phyloP scores from a whole-genome alignment of 2,797 vertebrate genomes.

The Molossus molossus region DNA sequence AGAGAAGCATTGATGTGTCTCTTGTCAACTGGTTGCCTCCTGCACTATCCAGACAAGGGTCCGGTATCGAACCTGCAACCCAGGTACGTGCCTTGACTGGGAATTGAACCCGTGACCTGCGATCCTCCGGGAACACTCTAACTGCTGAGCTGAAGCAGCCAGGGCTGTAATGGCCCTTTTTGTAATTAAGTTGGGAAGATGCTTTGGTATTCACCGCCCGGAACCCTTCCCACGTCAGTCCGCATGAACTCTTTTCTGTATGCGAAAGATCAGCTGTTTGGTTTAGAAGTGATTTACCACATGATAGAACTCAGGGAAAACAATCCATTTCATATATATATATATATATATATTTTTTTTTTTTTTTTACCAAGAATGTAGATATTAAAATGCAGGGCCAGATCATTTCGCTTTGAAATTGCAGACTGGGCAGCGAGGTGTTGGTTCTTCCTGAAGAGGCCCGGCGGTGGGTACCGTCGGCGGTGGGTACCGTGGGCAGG shows the following conservation, averaged over 20 bases:
- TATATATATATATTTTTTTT: too few relatives aligned
- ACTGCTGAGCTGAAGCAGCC: too few relatives aligned
- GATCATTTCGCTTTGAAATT: not conserved
- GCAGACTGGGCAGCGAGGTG: not conserved
- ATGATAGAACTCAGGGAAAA: not conserved
- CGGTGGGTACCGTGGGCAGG: too few relatives aligned
- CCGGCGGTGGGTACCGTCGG: too few relatives aligned
- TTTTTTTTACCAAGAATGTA: not conserved
- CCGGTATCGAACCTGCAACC: too few relatives aligned
- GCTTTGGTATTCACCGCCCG: not conserved
- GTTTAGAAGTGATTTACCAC: not conserved
- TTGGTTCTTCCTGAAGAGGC: not conserved
- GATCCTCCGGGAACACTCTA: too few relatives aligned
- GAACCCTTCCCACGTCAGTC: not conserved
- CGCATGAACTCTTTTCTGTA: not conserved
- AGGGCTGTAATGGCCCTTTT: not conserved
- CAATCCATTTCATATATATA: not conserved
- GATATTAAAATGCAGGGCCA: not conserved
- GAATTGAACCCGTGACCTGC: too few relatives aligned
- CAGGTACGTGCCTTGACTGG: too few relatives aligned
- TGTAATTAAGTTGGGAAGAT: slow-evolving; percentile 14
- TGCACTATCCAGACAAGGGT: too few relatives aligned
- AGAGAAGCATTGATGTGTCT: too few relatives aligned
- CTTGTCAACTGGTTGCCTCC: too few relatives aligned
- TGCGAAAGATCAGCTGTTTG: not conserved